Evolutionary conservation across 2,888 invertebrate genomes (phyloP).

Genomic region (Cybosia mesomella): DNA sequence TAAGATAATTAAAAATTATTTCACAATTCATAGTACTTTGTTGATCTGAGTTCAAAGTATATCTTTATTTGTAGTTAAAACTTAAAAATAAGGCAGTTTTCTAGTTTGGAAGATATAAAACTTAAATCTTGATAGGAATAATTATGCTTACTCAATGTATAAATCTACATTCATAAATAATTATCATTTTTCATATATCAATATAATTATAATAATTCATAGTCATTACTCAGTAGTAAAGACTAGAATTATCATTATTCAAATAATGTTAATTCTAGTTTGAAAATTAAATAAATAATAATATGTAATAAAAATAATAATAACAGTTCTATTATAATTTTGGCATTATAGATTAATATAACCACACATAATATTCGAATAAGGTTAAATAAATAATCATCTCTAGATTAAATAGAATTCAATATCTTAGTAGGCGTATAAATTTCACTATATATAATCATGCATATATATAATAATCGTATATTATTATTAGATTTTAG

Average conservation of each 20-base stretch:
- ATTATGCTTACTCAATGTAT: background rate
- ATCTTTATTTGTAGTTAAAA: background rate
- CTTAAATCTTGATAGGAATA: background rate
- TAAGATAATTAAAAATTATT: background rate
- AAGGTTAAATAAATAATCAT: constrained; percentile 25
- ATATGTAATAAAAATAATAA: background rate
- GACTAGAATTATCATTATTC: background rate
- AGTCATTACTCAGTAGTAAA: background rate
- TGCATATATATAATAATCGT: constrained; percentile 35
- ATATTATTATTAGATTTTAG: constrained; percentile 38
- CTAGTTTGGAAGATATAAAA: background rate
- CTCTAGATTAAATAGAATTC: constrained; percentile 15
- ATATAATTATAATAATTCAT: background rate
- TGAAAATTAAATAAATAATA: background rate
- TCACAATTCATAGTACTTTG: background rate
- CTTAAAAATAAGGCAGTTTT: background rate
- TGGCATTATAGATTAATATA: background rate
- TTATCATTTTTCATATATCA: no score
- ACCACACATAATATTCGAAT: constrained; percentile 22
- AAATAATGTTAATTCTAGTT: background rate
- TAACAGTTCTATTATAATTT: background rate
- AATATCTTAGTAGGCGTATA: constrained; percentile 21
- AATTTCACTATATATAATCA: constrained; percentile 57
- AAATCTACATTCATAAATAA: background rate
- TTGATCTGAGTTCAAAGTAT: background rate